A percentile compares a stretch with the other conserved stretches of the same genome.
These are phyloP conservation scores for Linnaemya vulpina DNA, from an alignment of 2,888 invertebrate species.

Conservation along the genomic window DNA sequence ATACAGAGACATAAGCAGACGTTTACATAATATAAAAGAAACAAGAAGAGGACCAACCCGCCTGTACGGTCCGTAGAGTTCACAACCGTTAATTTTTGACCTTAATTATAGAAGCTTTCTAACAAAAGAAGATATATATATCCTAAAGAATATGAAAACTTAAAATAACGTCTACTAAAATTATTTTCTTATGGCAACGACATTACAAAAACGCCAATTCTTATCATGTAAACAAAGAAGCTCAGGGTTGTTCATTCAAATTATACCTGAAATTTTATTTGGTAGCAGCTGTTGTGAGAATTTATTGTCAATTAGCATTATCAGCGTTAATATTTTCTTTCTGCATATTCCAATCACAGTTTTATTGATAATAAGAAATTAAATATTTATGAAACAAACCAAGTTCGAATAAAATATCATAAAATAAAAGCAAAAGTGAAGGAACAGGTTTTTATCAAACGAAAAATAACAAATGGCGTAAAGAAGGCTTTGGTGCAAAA, in stretches of 20 bases:
- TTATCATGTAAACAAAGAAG: background rate
- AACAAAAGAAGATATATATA: too few species aligned
- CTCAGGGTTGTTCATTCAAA: slow-evolving; percentile 6
- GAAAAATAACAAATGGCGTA: slow-evolving; percentile 39
- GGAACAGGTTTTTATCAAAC: slow-evolving; percentile 38
- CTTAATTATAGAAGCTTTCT: too few species aligned
- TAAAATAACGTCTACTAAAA: too few species aligned
- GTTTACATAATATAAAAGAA: too few species aligned
- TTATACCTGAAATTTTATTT: slow-evolving; percentile 8
- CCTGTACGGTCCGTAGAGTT: too few species aligned
- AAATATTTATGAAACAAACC: slow-evolving; percentile 2
- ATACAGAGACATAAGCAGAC: too few species aligned
- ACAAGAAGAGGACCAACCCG: too few species aligned
- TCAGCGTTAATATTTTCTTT: slow-evolving; percentile 38
- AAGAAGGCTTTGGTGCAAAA: slow-evolving; percentile 2
- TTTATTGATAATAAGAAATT: background rate
- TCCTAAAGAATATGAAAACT: too few species aligned
- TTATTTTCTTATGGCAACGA: background rate
- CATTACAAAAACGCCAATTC: background rate
- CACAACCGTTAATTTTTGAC: too few species aligned
- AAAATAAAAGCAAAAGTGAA: slow-evolving; percentile 20
- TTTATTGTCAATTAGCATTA: slow-evolving; percentile 50
- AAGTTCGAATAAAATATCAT: background rate
- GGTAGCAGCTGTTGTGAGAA: slow-evolving; percentile 55
- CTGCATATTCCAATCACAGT: slow-evolving; percentile 40